A percentile compares a stretch with the other conserved stretches of the same genome.
These are phyloP conservation scores for Triplophysa siluroides DNA, from an alignment of 2,113 vertebrate species.

Conservation along the genomic window DNA sequence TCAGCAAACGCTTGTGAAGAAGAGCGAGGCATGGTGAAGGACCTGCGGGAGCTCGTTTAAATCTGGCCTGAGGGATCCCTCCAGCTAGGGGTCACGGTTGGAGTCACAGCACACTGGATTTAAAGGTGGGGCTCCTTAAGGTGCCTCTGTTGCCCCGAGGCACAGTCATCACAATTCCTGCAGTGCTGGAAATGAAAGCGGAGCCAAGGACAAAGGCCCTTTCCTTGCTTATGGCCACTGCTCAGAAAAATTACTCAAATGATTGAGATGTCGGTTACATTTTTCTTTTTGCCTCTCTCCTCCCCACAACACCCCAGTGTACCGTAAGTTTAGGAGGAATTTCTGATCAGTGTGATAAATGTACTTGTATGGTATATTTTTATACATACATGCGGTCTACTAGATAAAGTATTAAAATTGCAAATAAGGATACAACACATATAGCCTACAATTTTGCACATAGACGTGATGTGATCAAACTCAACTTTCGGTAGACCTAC, in stretches of 20 bases:
- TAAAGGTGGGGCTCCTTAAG: constrained; percentile 80
- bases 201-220: constrained; percentile 74
- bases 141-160: constrained; percentile 78
- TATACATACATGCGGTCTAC: not conserved
- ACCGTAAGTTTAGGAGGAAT: constrained; percentile 3
- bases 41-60: constrained; percentile 84
- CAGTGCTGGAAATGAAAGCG: constrained; percentile 76
- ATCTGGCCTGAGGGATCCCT: constrained; percentile 80
- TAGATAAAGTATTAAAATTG: not conserved
- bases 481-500: too few species aligned
- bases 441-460: too few species aligned
- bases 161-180: constrained; percentile 78
- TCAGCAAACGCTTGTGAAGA: constrained; percentile 55
- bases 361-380: not conserved
- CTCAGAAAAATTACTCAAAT: constrained; percentile 73
- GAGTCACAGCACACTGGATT: constrained; percentile 73
- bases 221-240: constrained; percentile 70
- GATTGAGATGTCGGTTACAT: constrained; percentile 65
- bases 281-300: constrained; percentile 45
- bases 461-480: too few species aligned
- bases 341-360: not conserved
- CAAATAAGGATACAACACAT: too few species aligned
- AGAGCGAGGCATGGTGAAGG: constrained; percentile 58
- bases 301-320: constrained; percentile 25
- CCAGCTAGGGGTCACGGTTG: constrained; percentile 78